These are phyloP conservation scores for Malacoraja senta DNA, from an alignment of 2,797 vertebrate species.

Conservation along the genomic window DNA sequence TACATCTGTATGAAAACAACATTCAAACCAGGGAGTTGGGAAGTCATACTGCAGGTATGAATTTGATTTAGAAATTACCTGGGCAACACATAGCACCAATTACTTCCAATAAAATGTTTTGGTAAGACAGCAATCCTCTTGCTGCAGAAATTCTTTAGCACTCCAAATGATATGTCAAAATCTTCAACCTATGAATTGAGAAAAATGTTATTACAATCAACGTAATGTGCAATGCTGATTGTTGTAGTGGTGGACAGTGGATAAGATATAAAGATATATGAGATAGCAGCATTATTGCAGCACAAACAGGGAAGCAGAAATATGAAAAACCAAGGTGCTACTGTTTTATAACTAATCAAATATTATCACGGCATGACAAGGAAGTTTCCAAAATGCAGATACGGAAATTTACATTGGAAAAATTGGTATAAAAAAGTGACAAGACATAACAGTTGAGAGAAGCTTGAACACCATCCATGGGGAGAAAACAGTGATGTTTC, in stretches of 20 bases:
- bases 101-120: slow-evolving; percentile 55
- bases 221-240: not conserved
- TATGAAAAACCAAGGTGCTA: not conserved
- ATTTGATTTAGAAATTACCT: slow-evolving; percentile 59
- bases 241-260: not conserved
- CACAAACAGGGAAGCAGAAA: not conserved
- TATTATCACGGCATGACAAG: not conserved
- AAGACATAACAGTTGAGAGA: not conserved
- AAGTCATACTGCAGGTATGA: not conserved
- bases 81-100: slow-evolving; percentile 85
- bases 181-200: slow-evolving; percentile 64
- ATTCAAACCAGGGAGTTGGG: not conserved
- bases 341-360: not conserved
- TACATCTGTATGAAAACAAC: not conserved
- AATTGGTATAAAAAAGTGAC: not conserved
- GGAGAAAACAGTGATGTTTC: too few species aligned
- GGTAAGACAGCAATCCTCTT: slow-evolving; percentile 58
- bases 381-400: not conserved
- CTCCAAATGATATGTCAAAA: slow-evolving; percentile 62
- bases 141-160: slow-evolving; percentile 61
- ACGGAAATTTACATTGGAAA: not conserved
- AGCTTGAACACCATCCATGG: too few species aligned
- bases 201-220: not conserved
- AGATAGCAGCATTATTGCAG: not conserved
- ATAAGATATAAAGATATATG: not conserved